Base-by-base conservation (phyloP, 2,113 vertebrate genomes). In the Lamprotornis superbus region DNA sequence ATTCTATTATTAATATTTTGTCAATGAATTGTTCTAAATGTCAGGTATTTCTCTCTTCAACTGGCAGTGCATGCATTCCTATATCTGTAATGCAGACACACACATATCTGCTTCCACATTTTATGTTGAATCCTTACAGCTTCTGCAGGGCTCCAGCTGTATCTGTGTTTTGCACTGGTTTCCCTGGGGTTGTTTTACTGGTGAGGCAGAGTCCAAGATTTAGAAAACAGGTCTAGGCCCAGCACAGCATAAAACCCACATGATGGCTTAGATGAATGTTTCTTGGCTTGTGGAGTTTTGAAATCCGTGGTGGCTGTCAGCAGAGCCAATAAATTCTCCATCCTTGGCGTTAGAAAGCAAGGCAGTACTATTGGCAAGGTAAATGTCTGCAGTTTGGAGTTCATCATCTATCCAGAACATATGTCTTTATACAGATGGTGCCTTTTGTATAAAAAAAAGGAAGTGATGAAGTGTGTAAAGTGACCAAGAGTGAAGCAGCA, bases 301-400 rank as follows among this genome's bases (percentile, higher is more conserved):
- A 89, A 69, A 95, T 93, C 84, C 88, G 9, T 73, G 75, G 57
- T 89, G 63, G 37, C 70, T 96, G 84, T 96, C 87, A 85, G 65
- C 57, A 94, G 50, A 76, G 46, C 28, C 20, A 53, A 71, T 87
- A 95, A 82, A 91, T 93, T 94, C 42, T 85, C 59, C 17, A 11
- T 69, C 63, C 47, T 86, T 86, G 91, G 68, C 46, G 7, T 82
- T 65, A 88, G 67, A 74, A 63, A 60, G 55, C 63, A 79, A 20
- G 3, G 3, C 55, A 46, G 4, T 55, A 11, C 78, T 70, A 4
- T 52, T 69, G 57, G 55, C 67, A 78, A 77, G 81, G 89, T 95
- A 79, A 79, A 76, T 27, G 31, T 89, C 71, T 71, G 67, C 21
- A 65, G 42, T 74, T 69, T 69, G 69, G 44, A 37, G 56, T 75